phyloP scores from a whole-genome alignment of 2,888 invertebrate species.

The Apotomis betuletana region DNA sequence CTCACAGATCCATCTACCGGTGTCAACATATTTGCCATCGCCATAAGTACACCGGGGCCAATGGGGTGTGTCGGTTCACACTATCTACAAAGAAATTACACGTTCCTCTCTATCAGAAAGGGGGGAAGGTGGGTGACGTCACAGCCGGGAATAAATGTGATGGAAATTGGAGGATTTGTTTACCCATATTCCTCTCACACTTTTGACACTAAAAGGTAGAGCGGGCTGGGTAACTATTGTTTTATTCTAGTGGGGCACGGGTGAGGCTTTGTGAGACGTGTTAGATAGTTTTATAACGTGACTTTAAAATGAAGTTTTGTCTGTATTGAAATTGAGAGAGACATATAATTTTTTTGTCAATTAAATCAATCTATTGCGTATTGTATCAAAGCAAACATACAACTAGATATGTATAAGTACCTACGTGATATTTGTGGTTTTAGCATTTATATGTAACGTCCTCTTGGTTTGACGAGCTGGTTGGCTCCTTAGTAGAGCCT shows the following conservation, averaged over 20 bases:
- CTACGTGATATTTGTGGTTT: no score
- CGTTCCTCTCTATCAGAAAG: constrained; percentile 65
- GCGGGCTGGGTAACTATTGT: constrained; percentile 62
- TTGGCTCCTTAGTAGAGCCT: no score
- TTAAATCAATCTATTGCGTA: no score
- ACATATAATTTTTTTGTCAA: no score
- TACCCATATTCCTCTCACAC: constrained; percentile 83
- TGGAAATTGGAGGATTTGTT: constrained; percentile 85
- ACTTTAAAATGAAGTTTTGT: no score
- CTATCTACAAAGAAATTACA: constrained; percentile 81
- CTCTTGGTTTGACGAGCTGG: no score
- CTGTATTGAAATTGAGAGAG: no score
- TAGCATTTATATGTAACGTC: no score
- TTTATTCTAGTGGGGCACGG: constrained; percentile 51
- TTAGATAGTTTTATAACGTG: neutral
- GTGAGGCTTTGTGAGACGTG: constrained; percentile 13
- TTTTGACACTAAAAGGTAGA: constrained; percentile 83
- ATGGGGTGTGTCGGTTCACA: constrained; percentile 75
- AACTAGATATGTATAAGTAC: no score
- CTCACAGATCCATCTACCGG: constrained; percentile 61
- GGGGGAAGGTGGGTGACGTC: constrained; percentile 63
- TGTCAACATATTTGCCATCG: constrained; percentile 70
- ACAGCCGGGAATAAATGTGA: constrained; percentile 80
- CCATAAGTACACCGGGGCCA: constrained; percentile 61
- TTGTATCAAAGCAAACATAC: no score